Evolutionary conservation across 2,888 invertebrate species (phyloP), one percentile per base, ranked within the genome.

Genomic region (Drosophila meridionalis): DNA sequence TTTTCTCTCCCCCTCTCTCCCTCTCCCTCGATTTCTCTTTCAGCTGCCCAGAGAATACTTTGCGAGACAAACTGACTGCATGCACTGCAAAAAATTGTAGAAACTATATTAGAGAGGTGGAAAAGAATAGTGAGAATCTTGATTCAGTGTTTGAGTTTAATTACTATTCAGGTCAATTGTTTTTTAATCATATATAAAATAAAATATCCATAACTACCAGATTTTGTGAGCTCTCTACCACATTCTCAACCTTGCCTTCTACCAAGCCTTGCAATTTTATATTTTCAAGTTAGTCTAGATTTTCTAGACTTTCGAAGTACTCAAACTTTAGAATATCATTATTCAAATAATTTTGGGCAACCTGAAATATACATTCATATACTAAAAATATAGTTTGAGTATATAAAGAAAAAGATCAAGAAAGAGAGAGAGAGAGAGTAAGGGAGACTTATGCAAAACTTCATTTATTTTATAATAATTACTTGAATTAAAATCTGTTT

Each of bases 1-100:
- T 81, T 79, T 76, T 86, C 78, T 79, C 69, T 69, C 20, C 52
- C 28, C 5, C 3, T 4, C 14, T 28, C n/a, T n/a, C 7, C 28
- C 28, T 1, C 40, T 14, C 8, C 40, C n/a, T 56, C 5, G 11
- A 11, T 12, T 5, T 20, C 34, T 53, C 36, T 14, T 9, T 40
- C 4, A 36, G 32, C 48, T 34, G 58, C 26, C 62, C 67, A 73
- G 53, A 61, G 60, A 34, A 43, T 30, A n/a, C 14, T 28, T 38
- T 48, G 40, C 26, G 12, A 26, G 50, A 14, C 47, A 65, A 62
- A 48, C 62, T 52, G 57, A 76, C 42, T 69, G 45, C 28, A 8
- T 73, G 20, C 73, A 77, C 77, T 26, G 60, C 8, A 11, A 65
- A n/a, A 56, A 56, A 42, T 3, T 11, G 14, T 26, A 26, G 36